Conservation (phyloP, 2,888 invertebrate species). For the Acleris literana region DNA sequence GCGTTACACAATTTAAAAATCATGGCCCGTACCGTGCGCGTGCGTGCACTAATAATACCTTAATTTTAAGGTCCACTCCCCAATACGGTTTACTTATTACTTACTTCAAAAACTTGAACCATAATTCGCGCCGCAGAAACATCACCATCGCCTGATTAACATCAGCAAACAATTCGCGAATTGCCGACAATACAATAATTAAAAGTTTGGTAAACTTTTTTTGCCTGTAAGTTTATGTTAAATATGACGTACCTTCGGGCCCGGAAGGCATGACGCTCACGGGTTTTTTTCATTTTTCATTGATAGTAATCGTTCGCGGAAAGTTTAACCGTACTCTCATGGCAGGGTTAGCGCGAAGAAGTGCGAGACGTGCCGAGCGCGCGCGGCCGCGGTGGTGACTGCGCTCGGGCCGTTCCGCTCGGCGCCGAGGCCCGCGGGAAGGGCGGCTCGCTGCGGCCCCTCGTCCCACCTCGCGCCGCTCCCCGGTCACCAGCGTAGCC, state of each 20-base stretch:
- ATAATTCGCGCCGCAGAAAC: constrained; percentile 39
- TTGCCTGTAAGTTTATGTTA: constrained; percentile 9
- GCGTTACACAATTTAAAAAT: too few species aligned
- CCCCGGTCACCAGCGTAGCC: constrained; percentile 35
- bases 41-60: too few species aligned
- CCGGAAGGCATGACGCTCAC: constrained; percentile 43
- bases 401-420: constrained; percentile 37
- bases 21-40: too few species aligned
- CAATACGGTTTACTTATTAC: too few species aligned
- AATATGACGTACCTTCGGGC: constrained; percentile 52
- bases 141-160: constrained; percentile 38
- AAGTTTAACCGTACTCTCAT: constrained; percentile 68
- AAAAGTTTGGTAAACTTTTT: constrained; percentile 21
- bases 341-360: constrained; percentile 50
- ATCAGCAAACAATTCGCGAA: constrained; percentile 45
- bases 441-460: constrained; percentile 47
- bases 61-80: too few species aligned
- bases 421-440: constrained; percentile 34
- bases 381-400: constrained; percentile 54
- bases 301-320: constrained; percentile 52
- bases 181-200: constrained; percentile 29
- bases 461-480: constrained; percentile 39
- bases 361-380: constrained; percentile 41
- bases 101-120: not conserved
- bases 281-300: constrained; percentile 55